Evolutionary conservation across 2,888 invertebrate species (phyloP), one percentile per base, ranked within the genome.

Genomic region (Spicauda simplicius): DNA sequence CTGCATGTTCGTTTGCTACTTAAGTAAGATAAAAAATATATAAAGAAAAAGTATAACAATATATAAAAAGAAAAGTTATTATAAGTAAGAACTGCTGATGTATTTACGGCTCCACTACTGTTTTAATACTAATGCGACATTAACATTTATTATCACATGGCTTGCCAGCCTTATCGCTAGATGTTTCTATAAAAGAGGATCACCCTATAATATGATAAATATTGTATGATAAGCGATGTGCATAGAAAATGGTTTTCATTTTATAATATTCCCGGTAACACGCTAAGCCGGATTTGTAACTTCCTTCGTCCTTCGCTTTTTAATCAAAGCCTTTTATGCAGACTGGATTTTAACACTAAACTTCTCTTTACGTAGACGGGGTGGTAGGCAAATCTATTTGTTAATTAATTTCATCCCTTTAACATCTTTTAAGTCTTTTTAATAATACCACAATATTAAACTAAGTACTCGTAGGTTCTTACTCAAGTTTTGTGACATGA

Each of bases 211-310:
- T n/a, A 45, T n/a, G n/a, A n/a, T n/a, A n/a, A n/a, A n/a, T n/a
- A n/a, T n/a, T n/a, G n/a, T 45, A 45, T 85, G 86, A 86, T 87
- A 86, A 81, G 82, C 37, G 83, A 79, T 86, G 84, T 80, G 84
- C 78, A 76, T 77, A 74, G 76, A 79, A 76, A 76, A 86, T 87
- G 87, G 80, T 88, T 88, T 83, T 77, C 86, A 45, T 45, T 45
- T 45, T n/a, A n/a, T 45, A 6, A 45, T 45, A 86, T 85, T 74
- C 75, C 70, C 63, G 68, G 74, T 76, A 76, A 74, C 45, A 45
- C 45, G 81, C 81, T 87, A 86, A 88, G 85, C 85, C 85, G 88
- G 90, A 90, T 91, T 90, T 88, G 89, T 90, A 86, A 86, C 86
- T 88, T 85, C 85, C 81, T 77, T 81, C 80, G 74, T 78, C 81